These are phyloP conservation scores for Egretta garzetta DNA, from an alignment of 2,113 vertebrate species.

Conservation along the genomic window DNA sequence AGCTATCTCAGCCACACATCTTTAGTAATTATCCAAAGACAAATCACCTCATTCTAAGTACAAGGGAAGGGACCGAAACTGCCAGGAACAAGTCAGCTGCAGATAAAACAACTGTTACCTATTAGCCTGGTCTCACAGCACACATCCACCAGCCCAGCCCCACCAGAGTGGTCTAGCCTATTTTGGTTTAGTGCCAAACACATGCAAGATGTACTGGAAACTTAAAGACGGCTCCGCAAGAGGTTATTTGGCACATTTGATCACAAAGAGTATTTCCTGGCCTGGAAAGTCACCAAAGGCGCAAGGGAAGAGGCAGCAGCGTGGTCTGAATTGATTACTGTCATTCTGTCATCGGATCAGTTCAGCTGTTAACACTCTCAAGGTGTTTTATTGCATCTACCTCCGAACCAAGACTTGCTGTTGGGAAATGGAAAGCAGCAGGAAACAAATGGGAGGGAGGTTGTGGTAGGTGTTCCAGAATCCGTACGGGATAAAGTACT, in stretches of 20 bases:
- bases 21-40: slow-evolving; percentile 53
- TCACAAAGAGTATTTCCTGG: rapidly evolving
- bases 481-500: neutral
- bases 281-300: neutral
- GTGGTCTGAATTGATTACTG: neutral
- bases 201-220: neutral
- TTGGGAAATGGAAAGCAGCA: neutral
- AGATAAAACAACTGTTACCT: neutral
- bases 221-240: neutral
- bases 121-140: neutral
- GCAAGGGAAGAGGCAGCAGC: neutral
- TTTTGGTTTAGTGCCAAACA: neutral
- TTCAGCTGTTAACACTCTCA: neutral
- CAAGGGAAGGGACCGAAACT: slow-evolving; percentile 8
- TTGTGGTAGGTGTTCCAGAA: neutral
- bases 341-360: neutral
- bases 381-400: neutral
- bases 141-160: neutral
- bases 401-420: neutral
- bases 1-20: slow-evolving; percentile 28
- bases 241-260: neutral
- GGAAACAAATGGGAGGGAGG: neutral
- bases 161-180: neutral
- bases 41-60: slow-evolving; percentile 44
- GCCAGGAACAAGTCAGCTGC: slow-evolving; percentile 10